These are phyloP conservation scores for Oryzias curvinotus DNA, from an alignment of 2,113 vertebrate genomes.

Conservation along the genomic window DNA sequence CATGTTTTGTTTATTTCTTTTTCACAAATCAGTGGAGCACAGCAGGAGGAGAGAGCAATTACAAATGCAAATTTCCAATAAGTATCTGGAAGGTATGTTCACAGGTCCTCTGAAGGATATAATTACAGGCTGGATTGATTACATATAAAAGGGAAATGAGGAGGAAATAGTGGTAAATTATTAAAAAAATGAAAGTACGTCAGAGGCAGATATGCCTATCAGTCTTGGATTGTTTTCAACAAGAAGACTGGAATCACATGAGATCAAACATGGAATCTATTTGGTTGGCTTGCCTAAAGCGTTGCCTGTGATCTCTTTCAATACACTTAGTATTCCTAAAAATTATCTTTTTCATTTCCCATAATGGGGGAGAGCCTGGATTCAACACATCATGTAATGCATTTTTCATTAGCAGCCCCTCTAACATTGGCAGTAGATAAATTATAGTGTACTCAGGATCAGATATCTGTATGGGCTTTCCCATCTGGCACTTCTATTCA, in stretches of 20 bases:
- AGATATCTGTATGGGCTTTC: conserved; percentile 27
- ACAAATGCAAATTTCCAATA: conserved; percentile 70
- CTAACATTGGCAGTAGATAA: conserved; percentile 41
- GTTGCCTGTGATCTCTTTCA: conserved; percentile 2
- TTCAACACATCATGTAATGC: conserved; percentile 21
- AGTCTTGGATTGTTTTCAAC: conserved; percentile 14
- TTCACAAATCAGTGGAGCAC: conserved; percentile 57
- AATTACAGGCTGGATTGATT: conserved; percentile 67
- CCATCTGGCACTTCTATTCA: neutral
- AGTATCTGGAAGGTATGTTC: conserved; percentile 65
- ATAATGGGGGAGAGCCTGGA: conserved; percentile 35
- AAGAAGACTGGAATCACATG: conserved; percentile 27
- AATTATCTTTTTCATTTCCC: conserved; percentile 16
- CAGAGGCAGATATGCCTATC: conserved; percentile 5
- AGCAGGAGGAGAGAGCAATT: conserved; percentile 60
- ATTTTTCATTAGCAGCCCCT: conserved; percentile 38
- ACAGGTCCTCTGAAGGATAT: conserved; percentile 69
- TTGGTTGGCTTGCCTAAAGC: conserved; percentile 19
- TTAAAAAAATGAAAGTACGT: conserved; percentile 38
- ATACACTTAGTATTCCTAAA: conserved; percentile 41
- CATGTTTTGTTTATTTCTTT: conserved; percentile 68
- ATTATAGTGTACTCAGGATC: conserved; percentile 31
- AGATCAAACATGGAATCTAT: conserved; percentile 7
- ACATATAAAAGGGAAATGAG: conserved; percentile 59
- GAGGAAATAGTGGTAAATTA: conserved; percentile 62